Conservation (phyloP, 2,113 vertebrate species). For the Greenwoodochromis staneri region DNA sequence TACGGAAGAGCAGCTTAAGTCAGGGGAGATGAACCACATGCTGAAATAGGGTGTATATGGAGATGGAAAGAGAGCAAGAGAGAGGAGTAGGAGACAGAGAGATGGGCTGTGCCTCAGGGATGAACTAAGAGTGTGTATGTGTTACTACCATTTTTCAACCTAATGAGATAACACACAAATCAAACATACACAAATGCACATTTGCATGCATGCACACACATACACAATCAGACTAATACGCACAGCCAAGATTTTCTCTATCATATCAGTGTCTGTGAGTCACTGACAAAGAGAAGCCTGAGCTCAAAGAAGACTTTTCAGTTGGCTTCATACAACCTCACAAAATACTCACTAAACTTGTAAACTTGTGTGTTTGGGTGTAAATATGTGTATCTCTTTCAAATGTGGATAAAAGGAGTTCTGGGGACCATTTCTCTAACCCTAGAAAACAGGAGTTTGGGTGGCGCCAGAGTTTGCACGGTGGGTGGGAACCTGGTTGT, state of each 20-base stretch:
- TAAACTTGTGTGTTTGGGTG: not conserved
- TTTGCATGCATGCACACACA: not conserved
- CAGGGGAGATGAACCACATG: conserved; percentile 13
- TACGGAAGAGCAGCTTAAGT: conserved; percentile 38
- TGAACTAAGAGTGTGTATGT: not conserved
- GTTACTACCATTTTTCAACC: not conserved
- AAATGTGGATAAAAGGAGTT: conserved; percentile 75
- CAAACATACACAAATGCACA: not conserved
- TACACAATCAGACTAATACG: not conserved
- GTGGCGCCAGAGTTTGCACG: conserved; percentile 64
- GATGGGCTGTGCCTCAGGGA: not conserved
- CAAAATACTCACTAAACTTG: not conserved
- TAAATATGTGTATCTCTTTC: not conserved
- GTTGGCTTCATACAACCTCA: not conserved
- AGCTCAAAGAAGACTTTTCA: not conserved
- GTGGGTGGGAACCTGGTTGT: conserved; percentile 72
- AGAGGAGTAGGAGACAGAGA: not conserved
- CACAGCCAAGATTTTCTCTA: not conserved
- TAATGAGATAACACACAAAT: not conserved
- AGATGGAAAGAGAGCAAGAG: not conserved
- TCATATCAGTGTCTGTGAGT: not conserved
- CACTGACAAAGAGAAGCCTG: not conserved
- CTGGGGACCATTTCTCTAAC: conserved; percentile 75
- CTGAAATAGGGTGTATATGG: not conserved
- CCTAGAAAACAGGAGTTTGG: conserved; percentile 74